A percentile compares a stretch with the other conserved stretches of the same genome.
These are phyloP conservation scores for Echinops telfairi DNA, from an alignment of 2,113 vertebrate genomes.

Conservation along the genomic window DNA sequence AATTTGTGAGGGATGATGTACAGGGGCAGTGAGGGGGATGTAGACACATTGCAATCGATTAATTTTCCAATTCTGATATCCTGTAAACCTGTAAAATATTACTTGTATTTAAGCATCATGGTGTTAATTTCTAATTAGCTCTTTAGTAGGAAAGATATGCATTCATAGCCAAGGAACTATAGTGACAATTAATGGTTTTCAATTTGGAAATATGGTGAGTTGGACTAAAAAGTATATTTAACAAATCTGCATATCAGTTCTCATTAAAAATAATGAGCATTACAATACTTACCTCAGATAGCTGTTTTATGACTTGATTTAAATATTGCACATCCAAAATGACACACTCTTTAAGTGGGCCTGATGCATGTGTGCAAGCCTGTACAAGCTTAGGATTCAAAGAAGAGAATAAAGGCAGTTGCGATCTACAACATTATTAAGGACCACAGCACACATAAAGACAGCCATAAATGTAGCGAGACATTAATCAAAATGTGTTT, in stretches of 20 bases:
- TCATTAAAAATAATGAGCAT: not conserved
- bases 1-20: too few relatives aligned
- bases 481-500: slow-evolving; percentile 19
- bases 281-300: not conserved
- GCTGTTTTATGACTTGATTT: not conserved
- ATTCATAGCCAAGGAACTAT: too few relatives aligned
- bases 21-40: too few relatives aligned
- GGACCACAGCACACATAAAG: not conserved
- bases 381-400: not conserved
- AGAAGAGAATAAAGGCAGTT: not conserved
- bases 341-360: not conserved
- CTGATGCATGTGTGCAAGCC: not conserved
- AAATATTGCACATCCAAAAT: not conserved
- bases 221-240: not conserved
- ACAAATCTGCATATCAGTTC: not conserved
- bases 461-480: not conserved
- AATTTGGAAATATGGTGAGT: not conserved
- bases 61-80: too few relatives aligned
- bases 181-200: too few relatives aligned
- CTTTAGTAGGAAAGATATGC: too few relatives aligned
- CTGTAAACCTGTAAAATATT: too few relatives aligned
- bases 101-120: too few relatives aligned
- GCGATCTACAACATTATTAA: not conserved
- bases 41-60: too few relatives aligned
- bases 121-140: too few relatives aligned